Percentiles rank a stretch among this genome's conserved stretches.
These are phyloP conservation scores for Agonopterix subpropinquella DNA, from an alignment of 2,888 invertebrate species.

Conservation along the genomic window DNA sequence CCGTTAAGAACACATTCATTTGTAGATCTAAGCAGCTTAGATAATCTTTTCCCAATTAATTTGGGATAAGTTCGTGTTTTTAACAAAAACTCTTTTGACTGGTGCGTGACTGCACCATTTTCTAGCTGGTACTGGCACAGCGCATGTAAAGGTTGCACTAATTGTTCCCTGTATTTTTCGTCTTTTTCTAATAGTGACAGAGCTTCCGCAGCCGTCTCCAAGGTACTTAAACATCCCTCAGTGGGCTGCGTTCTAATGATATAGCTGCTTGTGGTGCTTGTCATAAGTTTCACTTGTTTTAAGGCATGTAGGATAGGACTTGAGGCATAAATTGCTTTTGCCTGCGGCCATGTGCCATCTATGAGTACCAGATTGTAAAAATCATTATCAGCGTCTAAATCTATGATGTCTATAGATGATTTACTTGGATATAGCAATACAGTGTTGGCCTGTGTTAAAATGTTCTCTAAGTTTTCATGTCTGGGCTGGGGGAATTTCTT, in stretches of 20 bases:
- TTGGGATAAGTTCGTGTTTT: constrained; percentile 88
- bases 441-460: constrained; percentile 81
- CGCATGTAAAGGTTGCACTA: constrained; percentile 87
- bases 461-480: constrained; percentile 79
- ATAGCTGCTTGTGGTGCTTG: constrained; percentile 86
- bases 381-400: constrained; percentile 50
- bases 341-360: constrained; percentile 98
- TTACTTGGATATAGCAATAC: constrained; percentile 88
- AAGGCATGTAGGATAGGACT: constrained; percentile 84
- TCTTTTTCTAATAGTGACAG: constrained; percentile 85
- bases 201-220: constrained; percentile 90
- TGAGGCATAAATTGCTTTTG: constrained; percentile 91
- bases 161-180: constrained; percentile 76
- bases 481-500: constrained; percentile 86
- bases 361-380: constrained; percentile 88
- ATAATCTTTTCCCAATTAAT: constrained; percentile 84
- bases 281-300: constrained; percentile 87
- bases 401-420: constrained; percentile 81
- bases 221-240: constrained; percentile 92
- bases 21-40: constrained; percentile 56
- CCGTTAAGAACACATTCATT: constrained; percentile 30
- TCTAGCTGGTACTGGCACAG: constrained; percentile 91
- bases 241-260: constrained; percentile 96
- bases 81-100: constrained; percentile 92
- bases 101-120: constrained; percentile 95